These are phyloP conservation scores for Phasianus colchicus DNA, from an alignment of 2,113 vertebrate species.

Conservation along the genomic window DNA sequence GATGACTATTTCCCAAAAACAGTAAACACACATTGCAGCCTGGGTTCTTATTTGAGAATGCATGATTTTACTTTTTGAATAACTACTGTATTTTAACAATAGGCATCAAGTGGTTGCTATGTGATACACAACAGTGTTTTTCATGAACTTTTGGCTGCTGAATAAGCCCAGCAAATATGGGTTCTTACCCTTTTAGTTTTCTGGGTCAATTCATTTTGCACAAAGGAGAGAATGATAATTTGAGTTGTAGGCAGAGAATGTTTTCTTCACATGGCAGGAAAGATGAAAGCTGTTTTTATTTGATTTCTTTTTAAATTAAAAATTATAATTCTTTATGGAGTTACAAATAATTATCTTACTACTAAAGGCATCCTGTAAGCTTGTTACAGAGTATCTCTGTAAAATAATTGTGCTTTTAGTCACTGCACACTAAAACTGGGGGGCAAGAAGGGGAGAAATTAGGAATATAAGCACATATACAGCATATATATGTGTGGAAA, in stretches of 20 bases:
- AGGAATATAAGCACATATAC: not conserved
- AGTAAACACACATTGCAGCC: constrained; percentile 45
- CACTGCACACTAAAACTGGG: not conserved
- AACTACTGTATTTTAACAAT: constrained; percentile 64
- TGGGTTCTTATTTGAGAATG: constrained; percentile 40
- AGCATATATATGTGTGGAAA: not conserved
- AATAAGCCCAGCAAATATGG: constrained; percentile 67
- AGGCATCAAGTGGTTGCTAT: constrained; percentile 51
- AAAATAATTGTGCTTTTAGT: constrained; percentile 37
- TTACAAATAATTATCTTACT: constrained; percentile 68
- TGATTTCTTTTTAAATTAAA: constrained; percentile 60
- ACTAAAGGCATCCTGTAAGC: constrained; percentile 45
- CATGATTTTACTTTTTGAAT: constrained; percentile 36
- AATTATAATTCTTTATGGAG: constrained; percentile 15
- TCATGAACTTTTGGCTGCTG: constrained; percentile 69
- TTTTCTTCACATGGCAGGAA: constrained; percentile 21
- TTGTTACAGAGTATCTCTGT: constrained; percentile 1
- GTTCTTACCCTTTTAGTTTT: constrained; percentile 68
- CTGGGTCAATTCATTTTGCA: constrained; percentile 69
- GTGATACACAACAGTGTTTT: constrained; percentile 67
- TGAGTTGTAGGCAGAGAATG: constrained; percentile 60
- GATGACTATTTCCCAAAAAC: constrained; percentile 4
- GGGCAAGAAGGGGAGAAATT: not conserved
- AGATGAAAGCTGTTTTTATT: constrained; percentile 58
- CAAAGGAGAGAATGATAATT: constrained; percentile 68